These are phyloP conservation scores for Drosophila chauvacae DNA, from an alignment of 1,140 invertebrate genomes.

Conservation along the genomic window DNA sequence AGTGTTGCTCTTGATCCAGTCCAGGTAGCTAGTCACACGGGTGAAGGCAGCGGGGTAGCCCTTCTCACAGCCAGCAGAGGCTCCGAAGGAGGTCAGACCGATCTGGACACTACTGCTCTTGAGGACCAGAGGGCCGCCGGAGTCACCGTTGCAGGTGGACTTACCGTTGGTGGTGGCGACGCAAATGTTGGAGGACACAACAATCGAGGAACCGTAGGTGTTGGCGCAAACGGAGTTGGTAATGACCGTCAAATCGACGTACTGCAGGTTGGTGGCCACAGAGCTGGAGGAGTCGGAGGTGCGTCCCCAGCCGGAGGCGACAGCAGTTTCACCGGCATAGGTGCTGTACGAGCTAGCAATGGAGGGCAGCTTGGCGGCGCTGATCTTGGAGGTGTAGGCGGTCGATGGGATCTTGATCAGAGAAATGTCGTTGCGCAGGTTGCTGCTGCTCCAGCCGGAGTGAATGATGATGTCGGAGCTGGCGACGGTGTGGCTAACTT, in stretches of 20 bases:
- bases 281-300: constrained; percentile 36
- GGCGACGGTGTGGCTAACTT: constrained; percentile 35
- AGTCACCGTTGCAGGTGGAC: constrained; percentile 85
- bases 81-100: constrained; percentile 86
- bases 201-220: constrained; percentile 48
- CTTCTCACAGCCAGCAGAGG: constrained; percentile 85
- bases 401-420: constrained; percentile 63
- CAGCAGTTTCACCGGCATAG: constrained; percentile 46
- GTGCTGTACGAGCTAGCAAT: constrained; percentile 59
- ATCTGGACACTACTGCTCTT: constrained; percentile 45
- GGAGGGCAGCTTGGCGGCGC: constrained; percentile 39
- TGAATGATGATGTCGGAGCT: constrained; percentile 54
- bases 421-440: constrained; percentile 71
- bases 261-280: constrained; percentile 50
- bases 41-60: constrained; percentile 86
- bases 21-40: constrained; percentile 85
- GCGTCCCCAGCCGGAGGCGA: constrained; percentile 76
- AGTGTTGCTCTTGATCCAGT: constrained; percentile 85
- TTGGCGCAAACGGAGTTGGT: constrained; percentile 41
- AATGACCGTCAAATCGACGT: constrained; percentile 28
- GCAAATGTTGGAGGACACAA: constrained; percentile 68
- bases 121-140: constrained; percentile 85
- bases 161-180: constrained; percentile 31
- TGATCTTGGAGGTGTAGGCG: constrained; percentile 30
- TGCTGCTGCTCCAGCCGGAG: constrained; percentile 55